Evolutionary conservation across 2,113 vertebrate genomes (phyloP).

Genomic region (Trogon melanurus): DNA sequence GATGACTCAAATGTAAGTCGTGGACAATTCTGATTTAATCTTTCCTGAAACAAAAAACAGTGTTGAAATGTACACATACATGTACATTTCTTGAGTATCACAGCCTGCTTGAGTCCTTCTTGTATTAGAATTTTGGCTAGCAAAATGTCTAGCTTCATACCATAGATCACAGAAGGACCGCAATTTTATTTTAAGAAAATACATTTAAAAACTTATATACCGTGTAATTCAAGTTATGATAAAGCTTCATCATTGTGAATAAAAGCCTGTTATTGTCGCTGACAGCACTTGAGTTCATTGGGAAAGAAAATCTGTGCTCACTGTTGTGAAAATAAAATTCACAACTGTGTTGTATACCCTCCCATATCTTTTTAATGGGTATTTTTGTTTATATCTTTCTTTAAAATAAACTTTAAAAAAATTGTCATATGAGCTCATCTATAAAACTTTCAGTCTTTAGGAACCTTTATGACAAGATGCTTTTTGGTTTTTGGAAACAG

Average conservation of each 20-base stretch:
- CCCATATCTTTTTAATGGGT: not conserved
- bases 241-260: not conserved
- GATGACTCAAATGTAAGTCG: not conserved
- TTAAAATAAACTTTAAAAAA: not conserved
- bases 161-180: not conserved
- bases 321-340: not conserved
- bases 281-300: not conserved
- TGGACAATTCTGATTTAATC: not conserved
- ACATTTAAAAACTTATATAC: not conserved
- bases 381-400: not conserved
- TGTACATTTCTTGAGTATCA: not conserved
- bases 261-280: not conserved
- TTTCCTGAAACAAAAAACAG: not conserved
- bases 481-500: not conserved
- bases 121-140: not conserved
- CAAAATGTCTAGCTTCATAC: not conserved
- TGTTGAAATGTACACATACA: not conserved
- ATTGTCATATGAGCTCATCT: not conserved
- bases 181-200: not conserved
- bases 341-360: not conserved
- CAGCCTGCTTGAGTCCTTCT: not conserved
- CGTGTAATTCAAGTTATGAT: not conserved
- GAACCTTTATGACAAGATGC: not conserved
- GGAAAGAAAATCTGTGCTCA: not conserved
- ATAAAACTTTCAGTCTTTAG: not conserved